Evolutionary conservation across 2,113 vertebrate genomes (phyloP).

Genomic region (Redunca redunca): DNA sequence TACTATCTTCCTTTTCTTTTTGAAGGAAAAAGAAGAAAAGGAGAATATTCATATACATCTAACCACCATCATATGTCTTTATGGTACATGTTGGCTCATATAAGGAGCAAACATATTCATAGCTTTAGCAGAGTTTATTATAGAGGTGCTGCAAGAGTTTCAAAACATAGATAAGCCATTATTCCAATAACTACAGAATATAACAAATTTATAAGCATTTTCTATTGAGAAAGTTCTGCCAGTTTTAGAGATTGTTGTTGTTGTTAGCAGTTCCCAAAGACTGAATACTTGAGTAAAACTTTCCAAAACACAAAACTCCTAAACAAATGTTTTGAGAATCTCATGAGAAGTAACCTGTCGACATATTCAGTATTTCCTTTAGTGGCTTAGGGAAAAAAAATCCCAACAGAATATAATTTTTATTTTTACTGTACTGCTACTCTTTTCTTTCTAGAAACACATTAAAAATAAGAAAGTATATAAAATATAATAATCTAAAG

Average conservation of each 20-base stretch:
- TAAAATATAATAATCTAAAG: neutral
- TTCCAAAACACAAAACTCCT: neutral
- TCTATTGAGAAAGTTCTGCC: neutral
- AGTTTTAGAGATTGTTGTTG: neutral
- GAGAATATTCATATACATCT: neutral
- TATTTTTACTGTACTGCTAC: neutral
- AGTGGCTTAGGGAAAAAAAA: neutral
- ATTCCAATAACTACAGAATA: neutral
- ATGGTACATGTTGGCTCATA: neutral
- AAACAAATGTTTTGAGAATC: neutral
- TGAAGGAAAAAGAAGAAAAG: neutral
- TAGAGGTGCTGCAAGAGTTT: neutral
- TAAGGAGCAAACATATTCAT: neutral
- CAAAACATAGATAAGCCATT: neutral
- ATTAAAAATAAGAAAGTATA: neutral
- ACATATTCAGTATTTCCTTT: neutral
- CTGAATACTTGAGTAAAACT: neutral
- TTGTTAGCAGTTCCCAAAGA: neutral
- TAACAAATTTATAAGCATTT: neutral
- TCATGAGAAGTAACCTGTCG: neutral
- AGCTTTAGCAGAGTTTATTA: neutral
- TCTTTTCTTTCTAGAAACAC: neutral
- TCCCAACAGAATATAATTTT: neutral
- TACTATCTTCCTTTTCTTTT: neutral
- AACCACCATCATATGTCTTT: neutral